Conservation (phyloP, 2,888 invertebrate genomes). For the Trachelus troglodyta region DNA sequence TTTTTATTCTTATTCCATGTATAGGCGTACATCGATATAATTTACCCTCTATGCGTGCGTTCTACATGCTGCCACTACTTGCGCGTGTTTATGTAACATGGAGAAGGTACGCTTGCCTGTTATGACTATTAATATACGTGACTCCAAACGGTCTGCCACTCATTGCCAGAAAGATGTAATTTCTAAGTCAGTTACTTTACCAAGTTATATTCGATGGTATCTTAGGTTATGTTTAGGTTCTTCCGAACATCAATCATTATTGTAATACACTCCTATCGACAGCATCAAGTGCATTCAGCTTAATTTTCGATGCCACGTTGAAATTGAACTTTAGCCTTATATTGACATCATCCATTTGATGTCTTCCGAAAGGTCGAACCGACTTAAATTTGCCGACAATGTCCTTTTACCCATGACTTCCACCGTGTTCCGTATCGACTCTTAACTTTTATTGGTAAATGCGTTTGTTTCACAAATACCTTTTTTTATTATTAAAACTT, state of each 20-base stretch:
- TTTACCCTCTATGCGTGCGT: slow-evolving; percentile 14
- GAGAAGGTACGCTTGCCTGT: slow-evolving; percentile 17
- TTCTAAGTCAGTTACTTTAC: background rate
- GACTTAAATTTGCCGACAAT: background rate
- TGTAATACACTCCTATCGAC: background rate
- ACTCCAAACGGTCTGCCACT: slow-evolving; percentile 7
- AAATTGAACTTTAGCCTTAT: background rate
- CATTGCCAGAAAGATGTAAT: background rate
- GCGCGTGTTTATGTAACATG: slow-evolving; percentile 36
- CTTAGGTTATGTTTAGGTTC: background rate
- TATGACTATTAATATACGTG: slow-evolving; percentile 31
- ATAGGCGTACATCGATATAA: slow-evolving; percentile 5
- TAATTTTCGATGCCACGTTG: background rate
- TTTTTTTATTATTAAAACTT: background rate
- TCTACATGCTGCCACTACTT: slow-evolving; percentile 19
- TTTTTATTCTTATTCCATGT: slow-evolving; percentile 5
- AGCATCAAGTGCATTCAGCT: background rate
- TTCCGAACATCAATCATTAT: background rate
- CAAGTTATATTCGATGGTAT: background rate
- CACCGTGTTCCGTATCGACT: background rate
- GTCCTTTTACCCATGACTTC: background rate
- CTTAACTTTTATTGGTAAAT: background rate
- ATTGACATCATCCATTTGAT: background rate
- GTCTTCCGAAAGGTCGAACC: background rate
- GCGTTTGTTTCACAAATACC: background rate